Base-by-base conservation (phyloP, 1,140 invertebrate species). In the Galendromus occidentalis region DNA sequence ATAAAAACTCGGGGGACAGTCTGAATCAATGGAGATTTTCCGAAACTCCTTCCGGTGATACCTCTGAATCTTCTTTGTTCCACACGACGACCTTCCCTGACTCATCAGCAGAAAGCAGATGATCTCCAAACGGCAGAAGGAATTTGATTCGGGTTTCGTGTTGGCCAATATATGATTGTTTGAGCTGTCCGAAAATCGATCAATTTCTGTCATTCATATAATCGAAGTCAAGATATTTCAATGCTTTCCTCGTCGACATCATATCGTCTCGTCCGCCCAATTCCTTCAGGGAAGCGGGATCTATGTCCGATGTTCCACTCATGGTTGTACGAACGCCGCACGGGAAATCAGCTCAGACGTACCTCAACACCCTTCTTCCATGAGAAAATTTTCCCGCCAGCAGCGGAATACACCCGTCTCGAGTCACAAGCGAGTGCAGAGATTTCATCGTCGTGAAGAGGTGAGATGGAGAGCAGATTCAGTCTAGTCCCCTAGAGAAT, bases 101-200 rank as follows among this genome's bases (percentile, higher is more conserved):
- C 72, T 84, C 82, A 75, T 97, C 91, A 14, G 95, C 78, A 0
- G 90, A 86, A 66, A 97, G 79, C 28, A 97, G 76, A 76, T 91
- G 86, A 22, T 79, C 74, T 2, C 86, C 90, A 77, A 96, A 94
- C 17, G 91, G 86, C 68, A 94, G 73, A n/a, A 97, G 71, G 9
- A 85, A 73, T 69, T 85, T 82, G 9, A 98, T 81, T n/a, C 82
- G 74, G 64, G 66, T 45, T 18, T 76, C 74, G 22, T 82, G 74
- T 73, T 94, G 89, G 5, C 86, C 87, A 70, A 78, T 81, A 72
- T 88, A 96, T 0, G 80, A 82, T 69, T 91, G 86, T 67, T 85
- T 85, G 1, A 93, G 76, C 76, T 80, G 65, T 30, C 68, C 70
- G 65, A 45, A 1, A 59, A 64, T 39, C 33, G 33, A 39, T n/a